phyloP scores from a whole-genome alignment of 2,113 vertebrate genomes.

The Zapornia atra region DNA sequence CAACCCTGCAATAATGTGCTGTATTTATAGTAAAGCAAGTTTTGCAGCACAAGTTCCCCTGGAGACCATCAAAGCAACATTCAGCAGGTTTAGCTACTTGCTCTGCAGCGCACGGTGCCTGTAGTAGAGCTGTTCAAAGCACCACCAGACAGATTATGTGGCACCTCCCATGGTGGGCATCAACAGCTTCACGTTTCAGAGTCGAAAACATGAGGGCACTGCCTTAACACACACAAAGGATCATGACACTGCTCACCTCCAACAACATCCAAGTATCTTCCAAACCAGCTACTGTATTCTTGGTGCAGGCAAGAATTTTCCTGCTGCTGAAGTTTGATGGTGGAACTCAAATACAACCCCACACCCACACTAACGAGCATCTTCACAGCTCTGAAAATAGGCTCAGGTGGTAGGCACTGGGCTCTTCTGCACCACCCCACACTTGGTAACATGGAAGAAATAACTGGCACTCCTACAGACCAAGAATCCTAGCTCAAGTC shows the following conservation, averaged over 20 bases:
- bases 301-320: background rate
- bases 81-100: background rate
- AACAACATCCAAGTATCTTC: background rate
- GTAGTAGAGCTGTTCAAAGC: background rate
- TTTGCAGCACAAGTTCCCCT: background rate
- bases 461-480: background rate
- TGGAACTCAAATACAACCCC: background rate
- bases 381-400: background rate
- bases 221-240: background rate
- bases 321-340: background rate
- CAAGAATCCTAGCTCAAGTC: background rate
- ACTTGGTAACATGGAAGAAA: background rate
- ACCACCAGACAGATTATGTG: background rate
- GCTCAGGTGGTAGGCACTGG: background rate
- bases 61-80: background rate
- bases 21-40: constrained; percentile 73
- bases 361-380: background rate
- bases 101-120: background rate
- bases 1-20: constrained; percentile 52
- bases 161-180: background rate
- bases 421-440: background rate
- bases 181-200: background rate
- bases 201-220: background rate
- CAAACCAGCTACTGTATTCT: background rate
- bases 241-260: background rate